Evolutionary conservation across 2,797 vertebrate genomes (phyloP).

Genomic region (Chelmon rostratus): DNA sequence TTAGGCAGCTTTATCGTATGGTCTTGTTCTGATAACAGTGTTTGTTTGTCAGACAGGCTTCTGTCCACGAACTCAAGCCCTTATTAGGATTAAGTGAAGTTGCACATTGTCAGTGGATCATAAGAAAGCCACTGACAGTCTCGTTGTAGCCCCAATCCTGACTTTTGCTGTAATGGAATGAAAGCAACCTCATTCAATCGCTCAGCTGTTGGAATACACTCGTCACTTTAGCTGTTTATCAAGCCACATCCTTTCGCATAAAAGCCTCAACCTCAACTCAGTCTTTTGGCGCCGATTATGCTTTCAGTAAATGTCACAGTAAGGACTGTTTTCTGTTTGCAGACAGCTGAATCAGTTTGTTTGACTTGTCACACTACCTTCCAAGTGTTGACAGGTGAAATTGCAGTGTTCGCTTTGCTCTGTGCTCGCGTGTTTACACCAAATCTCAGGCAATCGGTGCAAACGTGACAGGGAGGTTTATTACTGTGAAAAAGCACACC

Average conservation of each 20-base stretch:
- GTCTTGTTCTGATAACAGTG: conserved; percentile 38
- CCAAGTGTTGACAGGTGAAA: conserved; percentile 48
- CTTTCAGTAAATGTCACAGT: conserved; percentile 33
- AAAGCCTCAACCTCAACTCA: background rate
- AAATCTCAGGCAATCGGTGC: conserved; percentile 31
- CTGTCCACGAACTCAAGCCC: conserved; percentile 26
- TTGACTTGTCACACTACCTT: conserved; percentile 29
- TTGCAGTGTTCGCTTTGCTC: conserved; percentile 18
- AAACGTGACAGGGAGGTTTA: conserved; percentile 48
- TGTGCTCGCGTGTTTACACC: conserved; percentile 44
- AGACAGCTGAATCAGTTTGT: conserved; percentile 21
- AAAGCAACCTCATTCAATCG: background rate
- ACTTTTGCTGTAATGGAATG: background rate
- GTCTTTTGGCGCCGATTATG: conserved; percentile 11
- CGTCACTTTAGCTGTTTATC: background rate
- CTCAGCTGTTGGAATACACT: background rate
- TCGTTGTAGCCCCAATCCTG: background rate
- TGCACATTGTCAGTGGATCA: conserved; percentile 11
- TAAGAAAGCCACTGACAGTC: background rate
- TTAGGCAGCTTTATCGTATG: conserved; percentile 42
- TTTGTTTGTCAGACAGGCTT: conserved; percentile 49
- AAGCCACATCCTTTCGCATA: conserved; percentile 2
- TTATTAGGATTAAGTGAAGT: conserved; percentile 13
- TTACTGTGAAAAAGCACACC: conserved; percentile 31
- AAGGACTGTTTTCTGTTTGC: conserved; percentile 22